Evolutionary conservation across 35 echinoderm and acorn worm genomes (phyloP).

Genomic region (Diadema setosum): DNA sequence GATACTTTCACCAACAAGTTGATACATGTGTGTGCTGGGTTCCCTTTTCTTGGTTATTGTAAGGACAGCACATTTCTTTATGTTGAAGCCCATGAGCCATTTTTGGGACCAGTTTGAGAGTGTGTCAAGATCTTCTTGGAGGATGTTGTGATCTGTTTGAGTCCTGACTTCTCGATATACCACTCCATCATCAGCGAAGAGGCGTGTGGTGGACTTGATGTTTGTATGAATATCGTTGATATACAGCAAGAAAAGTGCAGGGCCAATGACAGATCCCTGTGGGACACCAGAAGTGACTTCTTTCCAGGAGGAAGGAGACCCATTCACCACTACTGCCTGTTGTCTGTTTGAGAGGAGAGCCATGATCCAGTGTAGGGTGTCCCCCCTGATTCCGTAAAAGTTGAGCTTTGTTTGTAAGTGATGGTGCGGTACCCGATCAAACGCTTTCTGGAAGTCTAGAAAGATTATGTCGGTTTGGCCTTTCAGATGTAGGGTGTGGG

Average conservation of each 20-base stretch:
- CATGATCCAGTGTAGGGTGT: neutral
- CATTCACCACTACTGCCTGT: constrained; percentile 35
- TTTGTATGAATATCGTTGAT: constrained; percentile 25
- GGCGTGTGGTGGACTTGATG: neutral
- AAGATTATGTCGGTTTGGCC: neutral
- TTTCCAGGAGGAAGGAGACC: constrained; percentile 11
- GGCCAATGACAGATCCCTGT: constrained; percentile 22
- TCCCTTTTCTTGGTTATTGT: neutral
- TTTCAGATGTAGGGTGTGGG: neutral
- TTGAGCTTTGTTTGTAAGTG: neutral
- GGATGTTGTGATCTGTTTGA: neutral
- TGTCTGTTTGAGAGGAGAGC: neutral
- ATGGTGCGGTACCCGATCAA: constrained; percentile 19
- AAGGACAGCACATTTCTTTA: constrained; percentile 8
- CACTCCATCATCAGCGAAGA: constrained; percentile 20
- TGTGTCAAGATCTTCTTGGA: constrained; percentile 30
- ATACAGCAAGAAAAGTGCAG: constrained; percentile 15
- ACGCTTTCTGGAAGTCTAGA: constrained; percentile 34
- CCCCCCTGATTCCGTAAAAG: neutral
- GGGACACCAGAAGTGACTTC: constrained; percentile 23
- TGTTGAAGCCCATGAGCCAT: constrained; percentile 40
- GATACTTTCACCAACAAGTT: neutral
- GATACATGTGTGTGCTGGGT: no score
- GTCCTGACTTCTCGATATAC: neutral
- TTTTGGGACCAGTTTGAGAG: neutral